Evolutionary conservation across 2,888 invertebrate genomes (phyloP), one percentile per base, ranked within the genome.

Genomic region (Teleiodes luculella): DNA sequence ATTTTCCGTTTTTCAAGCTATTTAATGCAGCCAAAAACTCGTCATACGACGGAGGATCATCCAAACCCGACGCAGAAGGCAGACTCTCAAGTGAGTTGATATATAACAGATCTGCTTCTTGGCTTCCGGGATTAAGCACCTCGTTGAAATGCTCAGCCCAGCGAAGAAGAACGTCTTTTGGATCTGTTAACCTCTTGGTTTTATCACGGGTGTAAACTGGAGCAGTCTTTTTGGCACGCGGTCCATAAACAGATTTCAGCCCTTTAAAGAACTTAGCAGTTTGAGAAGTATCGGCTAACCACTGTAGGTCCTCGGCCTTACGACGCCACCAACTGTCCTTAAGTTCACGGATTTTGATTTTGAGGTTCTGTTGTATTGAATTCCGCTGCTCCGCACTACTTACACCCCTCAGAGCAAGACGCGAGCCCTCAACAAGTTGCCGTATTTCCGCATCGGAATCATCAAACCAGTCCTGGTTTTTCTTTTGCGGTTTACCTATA

Each of bases 311-410:
- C n/a, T n/a, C n/a, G n/a, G n/a, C n/a, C n/a, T n/a, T n/a, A n/a
- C n/a, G n/a, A n/a, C n/a, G n/a, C 63, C 58, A 60, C 61, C 57
- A 61, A 1, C 39, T 24, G 37, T 60, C 53, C 47, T 60, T 61
- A 4, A 59, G 55, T 14, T 53, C 54, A 4, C 60, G 52, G 1
- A 59, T 16, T 37, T 52, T 57, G 10, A 16, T n/a, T 46, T 48
- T 55, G 3, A 52, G 41, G 2, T 41, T 14, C 30, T 18, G 41
- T 3, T 52, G 50, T 8, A 50, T 30, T 0, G 43, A 16, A 0
- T n/a, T 39, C 3, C 31, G 14, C 10, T 41, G 35, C 3, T 5
- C 36, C 2, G 35, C n/a, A 31, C 18, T 24, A 14, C 3, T 18
- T 1, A 7, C 6, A n/a, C 8, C 5, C 6, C 16, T 28, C 30